Base-by-base conservation (phyloP, 2,797 vertebrate genomes). In the Danio kyathit region DNA sequence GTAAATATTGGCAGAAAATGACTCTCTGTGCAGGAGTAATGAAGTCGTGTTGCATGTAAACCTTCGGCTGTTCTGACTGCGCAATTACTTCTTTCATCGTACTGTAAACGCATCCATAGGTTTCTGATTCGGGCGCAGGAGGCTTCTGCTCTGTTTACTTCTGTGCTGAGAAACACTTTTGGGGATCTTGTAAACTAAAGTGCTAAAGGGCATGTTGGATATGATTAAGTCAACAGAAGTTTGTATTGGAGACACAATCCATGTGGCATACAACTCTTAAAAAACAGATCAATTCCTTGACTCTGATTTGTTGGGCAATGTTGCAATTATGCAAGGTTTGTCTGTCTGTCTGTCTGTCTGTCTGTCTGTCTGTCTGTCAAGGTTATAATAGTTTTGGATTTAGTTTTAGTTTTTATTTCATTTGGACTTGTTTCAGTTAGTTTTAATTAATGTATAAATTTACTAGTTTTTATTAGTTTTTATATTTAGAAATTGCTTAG, bases 1-100 rank as follows among this genome's bases (percentile, higher is more conserved):
- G 77, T 79, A 79, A 79, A 79, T 79, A 72, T 70, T 72, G 77
- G 77, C 77, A 79, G 57, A 72, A 79, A 29, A 71, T 40, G 6
- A 54, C 38, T 79, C 9, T 44, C 17, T 0, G 1, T 41, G 46
- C 29, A 5, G 67, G 44, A 71, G 38, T 79, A 63, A 79, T 63
- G 17, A 72, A 71, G 56, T 79, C 66, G 63, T 74, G 72, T 61
- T 43, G 44, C 72, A 60, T 13, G 57, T 63, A 74, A 74, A 63
- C 73, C 73, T 21, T 57, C 0, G 8, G 12, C 41, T 73, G 17
- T 21, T 73, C 41, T 61, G 57, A 61, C 73, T 51, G 12, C 21
- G 13, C 9, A 40, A 63, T 74, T 74, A 21, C 56, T 63, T 63
- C 46, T 49, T 63, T 74, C 16, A 13, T 38, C n/a, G n/a, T n/a